Conservation (phyloP, 2,113 vertebrate genomes). For the Thalassarche chlororhynchos region DNA sequence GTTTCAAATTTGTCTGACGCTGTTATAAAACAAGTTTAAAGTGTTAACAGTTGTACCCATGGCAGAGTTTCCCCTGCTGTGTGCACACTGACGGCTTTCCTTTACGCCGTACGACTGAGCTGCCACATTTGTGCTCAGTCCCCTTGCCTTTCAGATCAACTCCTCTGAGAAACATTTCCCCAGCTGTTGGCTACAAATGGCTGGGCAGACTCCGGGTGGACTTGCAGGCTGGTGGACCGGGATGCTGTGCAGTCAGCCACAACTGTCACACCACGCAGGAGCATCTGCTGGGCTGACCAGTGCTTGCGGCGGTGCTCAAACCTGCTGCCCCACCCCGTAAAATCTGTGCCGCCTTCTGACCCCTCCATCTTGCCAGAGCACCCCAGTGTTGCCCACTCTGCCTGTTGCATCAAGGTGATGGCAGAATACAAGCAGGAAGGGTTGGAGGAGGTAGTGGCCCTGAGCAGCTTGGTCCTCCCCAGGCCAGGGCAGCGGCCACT, state of each 20-base stretch:
- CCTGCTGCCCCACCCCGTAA: neutral
- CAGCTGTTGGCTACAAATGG: neutral
- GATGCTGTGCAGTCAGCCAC: neutral
- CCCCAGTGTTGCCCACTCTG: neutral
- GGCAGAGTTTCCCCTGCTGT: slow-evolving; percentile 4
- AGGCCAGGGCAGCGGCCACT: neutral
- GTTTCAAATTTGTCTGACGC: slow-evolving; percentile 51
- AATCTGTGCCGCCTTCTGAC: neutral
- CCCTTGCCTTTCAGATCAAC: neutral
- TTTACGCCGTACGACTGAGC: neutral
- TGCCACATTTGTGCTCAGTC: neutral
- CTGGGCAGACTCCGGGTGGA: neutral
- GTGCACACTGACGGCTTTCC: neutral
- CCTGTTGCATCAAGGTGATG: neutral
- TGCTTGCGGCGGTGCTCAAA: neutral
- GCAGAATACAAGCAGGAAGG: neutral
- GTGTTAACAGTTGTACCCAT: slow-evolving; percentile 50
- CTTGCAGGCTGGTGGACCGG: neutral
- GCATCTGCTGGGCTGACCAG: neutral
- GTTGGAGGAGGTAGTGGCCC: neutral
- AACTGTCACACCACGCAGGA: neutral
- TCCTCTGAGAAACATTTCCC: neutral
- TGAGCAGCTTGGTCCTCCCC: neutral
- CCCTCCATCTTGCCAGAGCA: neutral
- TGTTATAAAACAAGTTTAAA: slow-evolving; percentile 55